Base-by-base conservation (phyloP, 2,888 invertebrate species). In the Oxystoma pomonae region DNA sequence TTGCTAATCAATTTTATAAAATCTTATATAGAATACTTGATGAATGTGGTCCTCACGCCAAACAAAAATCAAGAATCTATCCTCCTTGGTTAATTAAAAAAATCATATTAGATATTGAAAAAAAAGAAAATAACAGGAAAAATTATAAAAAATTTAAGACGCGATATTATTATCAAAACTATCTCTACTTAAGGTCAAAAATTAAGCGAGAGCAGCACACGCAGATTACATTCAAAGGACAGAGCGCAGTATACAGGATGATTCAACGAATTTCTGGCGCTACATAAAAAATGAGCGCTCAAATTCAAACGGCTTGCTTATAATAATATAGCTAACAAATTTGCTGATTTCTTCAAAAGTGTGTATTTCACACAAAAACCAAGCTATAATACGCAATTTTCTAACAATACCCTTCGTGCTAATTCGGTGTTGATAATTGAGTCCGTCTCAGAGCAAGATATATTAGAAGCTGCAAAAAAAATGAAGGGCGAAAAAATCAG, bases 91-190 rank as follows among this genome's bases (percentile, higher is more conserved):
- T 9, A 5, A 53, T 16, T 9, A 53, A n/a, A 53, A 16, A 53
- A 7, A 35, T 35, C 12, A 35, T 35, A 7, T 12, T 35, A 7
- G 53, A 53, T n/a, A 53, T 53, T 9, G 7, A 53, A 53, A 53
- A n/a, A 53, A 53, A 53, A 35, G 35, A 53, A 5, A 53, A 53
- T 9, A 53, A 19, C n/a, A 53, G 53, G 19, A 53, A 53, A 53
- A 53, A 53, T 19, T 53, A 53, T 16, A 53, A 53, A 53, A 53
- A 53, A 9, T 53, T 53, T 16, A 35, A 3, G 5, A 12, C 5
- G 53, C 5, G 53, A n/a, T 53, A 53, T 53, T 53, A 53, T 53
- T 16, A 9, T 7, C 53, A 53, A 53, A 53, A 19, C n/a, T 53
- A 17, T 53, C 5, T 3, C n/a, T 53, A 53, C 53, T 16, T 53